phyloP scores from a whole-genome alignment of 2,888 invertebrate species.

The Caenorhabditis doughertyi region DNA sequence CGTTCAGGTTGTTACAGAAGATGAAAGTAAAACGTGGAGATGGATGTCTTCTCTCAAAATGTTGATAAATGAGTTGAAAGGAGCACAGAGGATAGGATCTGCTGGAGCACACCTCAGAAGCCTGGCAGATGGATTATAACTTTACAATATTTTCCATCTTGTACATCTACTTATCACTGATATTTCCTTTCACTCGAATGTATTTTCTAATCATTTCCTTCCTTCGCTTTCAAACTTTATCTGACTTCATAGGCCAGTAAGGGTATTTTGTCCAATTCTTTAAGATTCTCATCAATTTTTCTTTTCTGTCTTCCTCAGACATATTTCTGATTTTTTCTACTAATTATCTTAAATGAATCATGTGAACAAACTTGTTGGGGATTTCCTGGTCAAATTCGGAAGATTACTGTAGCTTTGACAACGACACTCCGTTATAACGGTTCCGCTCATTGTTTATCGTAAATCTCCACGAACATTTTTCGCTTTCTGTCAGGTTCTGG shows the following conservation, averaged over 20 bases:
- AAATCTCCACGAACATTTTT: slow-evolving; percentile 12
- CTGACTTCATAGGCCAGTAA: background rate
- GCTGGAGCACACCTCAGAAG: slow-evolving; percentile 50
- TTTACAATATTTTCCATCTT: background rate
- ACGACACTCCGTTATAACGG: slow-evolving; percentile 35
- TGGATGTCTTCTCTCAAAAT: slow-evolving; percentile 37
- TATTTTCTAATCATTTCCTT: background rate
- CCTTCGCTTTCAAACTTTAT: background rate
- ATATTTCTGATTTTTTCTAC: no score
- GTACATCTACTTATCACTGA: background rate
- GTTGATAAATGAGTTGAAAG: slow-evolving; percentile 47
- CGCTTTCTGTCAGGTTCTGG: background rate
- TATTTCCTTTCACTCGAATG: background rate
- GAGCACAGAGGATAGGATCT: slow-evolving; percentile 28
- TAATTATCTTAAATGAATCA: no score
- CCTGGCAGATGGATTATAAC: background rate
- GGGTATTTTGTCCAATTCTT: slow-evolving; percentile 1
- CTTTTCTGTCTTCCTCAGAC: no score
- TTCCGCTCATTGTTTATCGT: background rate
- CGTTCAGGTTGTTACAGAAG: slow-evolving; percentile 26
- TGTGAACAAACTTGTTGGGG: no score
- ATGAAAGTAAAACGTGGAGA: slow-evolving; percentile 10
- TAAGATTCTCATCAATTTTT: background rate
- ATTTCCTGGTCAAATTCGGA: no score
- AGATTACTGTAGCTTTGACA: background rate